phyloP scores from a whole-genome alignment of 2,113 vertebrate genomes.

The Gambusia affinis region DNA sequence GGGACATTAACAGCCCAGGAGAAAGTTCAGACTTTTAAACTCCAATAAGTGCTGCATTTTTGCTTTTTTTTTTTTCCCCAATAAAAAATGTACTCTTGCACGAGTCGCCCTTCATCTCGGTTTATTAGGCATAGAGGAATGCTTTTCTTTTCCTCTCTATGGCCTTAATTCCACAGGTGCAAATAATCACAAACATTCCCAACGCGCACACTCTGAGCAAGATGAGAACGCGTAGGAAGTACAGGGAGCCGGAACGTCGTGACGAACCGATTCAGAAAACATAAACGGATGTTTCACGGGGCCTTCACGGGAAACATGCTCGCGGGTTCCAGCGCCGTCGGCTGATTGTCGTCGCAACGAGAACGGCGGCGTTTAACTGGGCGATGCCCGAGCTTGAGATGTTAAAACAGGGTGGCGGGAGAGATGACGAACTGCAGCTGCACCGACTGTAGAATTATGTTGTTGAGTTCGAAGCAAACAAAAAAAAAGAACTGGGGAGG shows the following conservation, averaged over 20 bases:
- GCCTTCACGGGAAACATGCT: background rate
- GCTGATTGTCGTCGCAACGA: background rate
- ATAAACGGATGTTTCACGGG: background rate
- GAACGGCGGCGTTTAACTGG: background rate
- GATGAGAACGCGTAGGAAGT: background rate
- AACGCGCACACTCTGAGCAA: background rate
- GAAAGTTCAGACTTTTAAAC: conserved; percentile 14
- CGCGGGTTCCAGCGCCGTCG: background rate
- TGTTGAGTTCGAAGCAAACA: conserved; percentile 18
- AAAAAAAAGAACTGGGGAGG: too few species aligned
- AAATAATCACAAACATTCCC: conserved; percentile 23
- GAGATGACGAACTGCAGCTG: conserved; percentile 4
- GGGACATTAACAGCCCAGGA: conserved; percentile 7
- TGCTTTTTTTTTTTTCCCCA: conserved; percentile 7
- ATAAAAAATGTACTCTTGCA: conserved; percentile 16
- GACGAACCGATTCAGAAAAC: background rate
- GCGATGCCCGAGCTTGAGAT: background rate
- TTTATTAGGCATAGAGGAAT: conserved; percentile 14
- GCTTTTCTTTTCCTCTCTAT: background rate
- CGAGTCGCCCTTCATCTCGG: background rate
- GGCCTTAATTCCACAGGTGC: conserved; percentile 28
- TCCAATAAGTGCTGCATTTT: conserved; percentile 7
- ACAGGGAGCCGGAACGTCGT: background rate
- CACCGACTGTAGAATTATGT: background rate
- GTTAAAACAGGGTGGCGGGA: background rate